phyloP scores from a whole-genome alignment of 2,888 invertebrate genomes.

The Mayetiola destructor region DNA sequence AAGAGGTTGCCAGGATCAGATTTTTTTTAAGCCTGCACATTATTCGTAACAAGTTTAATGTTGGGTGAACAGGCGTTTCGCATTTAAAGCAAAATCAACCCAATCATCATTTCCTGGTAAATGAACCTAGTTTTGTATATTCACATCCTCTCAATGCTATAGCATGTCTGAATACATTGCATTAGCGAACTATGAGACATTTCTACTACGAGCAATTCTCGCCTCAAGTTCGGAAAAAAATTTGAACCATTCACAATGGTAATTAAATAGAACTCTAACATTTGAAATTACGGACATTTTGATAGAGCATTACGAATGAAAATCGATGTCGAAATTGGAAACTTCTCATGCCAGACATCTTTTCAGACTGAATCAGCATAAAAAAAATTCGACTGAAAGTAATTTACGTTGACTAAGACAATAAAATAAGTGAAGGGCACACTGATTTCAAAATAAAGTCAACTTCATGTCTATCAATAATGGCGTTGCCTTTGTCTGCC shows the following conservation, averaged over 20 bases:
- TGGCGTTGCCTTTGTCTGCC: neutral
- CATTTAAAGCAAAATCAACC: constrained; percentile 4
- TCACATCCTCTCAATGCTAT: neutral
- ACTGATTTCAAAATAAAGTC: neutral
- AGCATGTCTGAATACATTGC: neutral
- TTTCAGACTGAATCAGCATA: too few relatives aligned
- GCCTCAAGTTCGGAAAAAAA: too few relatives aligned
- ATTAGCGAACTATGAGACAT: neutral
- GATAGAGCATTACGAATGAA: too few relatives aligned
- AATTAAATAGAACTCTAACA: too few relatives aligned
- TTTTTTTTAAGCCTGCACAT: constrained; percentile 4
- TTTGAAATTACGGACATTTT: too few relatives aligned
- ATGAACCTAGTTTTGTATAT: neutral
- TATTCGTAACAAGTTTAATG: constrained; percentile 9
- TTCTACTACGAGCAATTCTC: too few relatives aligned
- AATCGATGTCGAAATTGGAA: too few relatives aligned
- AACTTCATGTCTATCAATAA: neutral
- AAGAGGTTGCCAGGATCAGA: constrained; percentile 8
- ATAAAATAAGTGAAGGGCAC: neutral
- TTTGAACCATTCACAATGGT: too few relatives aligned
- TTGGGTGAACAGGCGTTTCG: constrained; percentile 8
- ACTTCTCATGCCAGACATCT: too few relatives aligned
- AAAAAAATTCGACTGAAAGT: neutral
- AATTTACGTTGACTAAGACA: too few relatives aligned
- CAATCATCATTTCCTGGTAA: constrained; percentile 12